Conservation (phyloP, 2,888 invertebrate species). For the Catocala nupta region DNA sequence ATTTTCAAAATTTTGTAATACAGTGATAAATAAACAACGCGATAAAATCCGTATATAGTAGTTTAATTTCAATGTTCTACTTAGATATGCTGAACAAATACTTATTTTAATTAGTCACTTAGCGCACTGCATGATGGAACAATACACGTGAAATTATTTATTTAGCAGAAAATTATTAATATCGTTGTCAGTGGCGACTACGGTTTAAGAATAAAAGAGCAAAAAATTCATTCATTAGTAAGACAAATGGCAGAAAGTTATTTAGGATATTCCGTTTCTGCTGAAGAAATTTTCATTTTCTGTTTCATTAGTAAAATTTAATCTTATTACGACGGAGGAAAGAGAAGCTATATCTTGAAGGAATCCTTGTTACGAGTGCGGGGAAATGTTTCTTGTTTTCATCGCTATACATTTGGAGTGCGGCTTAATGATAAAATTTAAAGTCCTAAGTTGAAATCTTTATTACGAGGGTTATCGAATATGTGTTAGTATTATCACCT, state of each 20-base stretch:
- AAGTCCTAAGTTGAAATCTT: constrained; percentile 21
- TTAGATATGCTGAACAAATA: not conserved
- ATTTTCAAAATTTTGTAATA: too few species aligned
- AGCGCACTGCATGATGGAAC: not conserved
- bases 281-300: constrained; percentile 79
- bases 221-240: constrained; percentile 69
- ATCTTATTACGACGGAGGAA: constrained; percentile 75
- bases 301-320: constrained; percentile 84
- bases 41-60: too few species aligned
- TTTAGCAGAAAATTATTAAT: constrained; percentile 17
- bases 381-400: constrained; percentile 60
- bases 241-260: constrained; percentile 76
- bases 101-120: not conserved
- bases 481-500: not conserved
- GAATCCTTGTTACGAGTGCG: constrained; percentile 70
- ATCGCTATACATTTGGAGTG: constrained; percentile 54
- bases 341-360: constrained; percentile 70
- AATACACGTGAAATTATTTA: constrained; percentile 7
- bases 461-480: not conserved
- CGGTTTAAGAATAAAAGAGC: constrained; percentile 42
- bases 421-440: constrained; percentile 55
- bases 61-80: too few species aligned
- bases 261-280: constrained; percentile 73
- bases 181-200: constrained; percentile 22
- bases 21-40: too few species aligned